Evolutionary conservation across 2,888 invertebrate genomes (phyloP).

Genomic region (Protonemura montana): DNA sequence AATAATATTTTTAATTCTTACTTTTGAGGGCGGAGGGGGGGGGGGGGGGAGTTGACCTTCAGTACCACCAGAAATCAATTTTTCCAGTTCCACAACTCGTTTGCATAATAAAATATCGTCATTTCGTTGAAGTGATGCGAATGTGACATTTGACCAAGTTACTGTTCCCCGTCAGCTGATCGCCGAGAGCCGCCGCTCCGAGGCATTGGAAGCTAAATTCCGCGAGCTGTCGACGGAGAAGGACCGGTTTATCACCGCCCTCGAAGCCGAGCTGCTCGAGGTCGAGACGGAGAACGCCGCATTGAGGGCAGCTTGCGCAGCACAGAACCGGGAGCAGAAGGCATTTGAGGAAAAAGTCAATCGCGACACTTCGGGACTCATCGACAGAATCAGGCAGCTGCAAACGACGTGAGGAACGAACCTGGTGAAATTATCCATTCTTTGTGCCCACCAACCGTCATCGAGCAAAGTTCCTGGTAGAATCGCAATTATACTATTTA

Average conservation of each 20-base stretch:
- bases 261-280: background rate
- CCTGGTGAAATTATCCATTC: no score
- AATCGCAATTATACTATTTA: no score
- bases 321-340: background rate
- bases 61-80: no score
- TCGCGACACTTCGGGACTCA: background rate
- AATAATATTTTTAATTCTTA: no score
- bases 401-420: background rate
- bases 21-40: no score
- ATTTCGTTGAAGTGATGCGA: no score
- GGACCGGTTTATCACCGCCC: background rate
- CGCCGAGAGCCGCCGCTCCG: background rate
- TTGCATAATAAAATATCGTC: no score
- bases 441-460: no score
- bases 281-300: background rate
- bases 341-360: background rate
- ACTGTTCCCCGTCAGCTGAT: background rate
- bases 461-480: no score
- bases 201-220: background rate
- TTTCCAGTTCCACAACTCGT: no score
- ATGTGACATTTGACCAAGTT: no score
- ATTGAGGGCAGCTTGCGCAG: background rate
- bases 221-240: background rate
- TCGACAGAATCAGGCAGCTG: background rate
- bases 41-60: no score